Base-by-base conservation (phyloP, 1,140 invertebrate genomes). In the Drosophila pachea region DNA sequence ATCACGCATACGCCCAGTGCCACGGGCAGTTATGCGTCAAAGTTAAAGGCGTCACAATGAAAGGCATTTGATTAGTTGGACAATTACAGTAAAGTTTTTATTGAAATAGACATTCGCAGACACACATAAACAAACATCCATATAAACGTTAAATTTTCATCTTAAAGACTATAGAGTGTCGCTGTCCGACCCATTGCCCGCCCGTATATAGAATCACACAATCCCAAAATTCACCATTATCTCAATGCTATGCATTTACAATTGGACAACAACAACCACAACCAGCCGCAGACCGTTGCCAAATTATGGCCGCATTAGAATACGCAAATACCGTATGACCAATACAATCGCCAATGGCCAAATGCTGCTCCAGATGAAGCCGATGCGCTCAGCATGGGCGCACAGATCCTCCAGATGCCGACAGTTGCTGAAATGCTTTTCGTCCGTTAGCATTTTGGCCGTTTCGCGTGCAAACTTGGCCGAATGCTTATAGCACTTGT, bases 401-500 rank as follows among this genome's bases (percentile, higher is more conserved):
- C 88, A 89, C n/a, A 84, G 64, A 29, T 84, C 63, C 48, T 89
- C 78, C 14, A 84, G 68, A 22, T 78, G 64, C n/a, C 82, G 82
- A 50, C 88, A 89, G 47, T 87, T 89, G 40, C 66, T 72, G 38
- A 89, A 89, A 38, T 89, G 88, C 47, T 86, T 89, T 65, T 89
- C 88, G 50, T 89, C 86, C 22, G 88, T 88, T 35, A 89, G 48
- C 78, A 88, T 88, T 86, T 88, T 87, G 42, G 88, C 87, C 49
- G 84, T 88, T 48, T 88, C 86, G 7, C 87, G 75, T 53, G 86
- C 88, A 56, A 88, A 89, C 48, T 78, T 74, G 4, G 88, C 88
- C 58, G 88, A 89, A 43, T 89, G 61, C 43, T 89, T 75, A 43
- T 89, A 88, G 74, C 88, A 89, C 55, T 89, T 89, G 64, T 75